phyloP scores from a whole-genome alignment of 37 sponge, comb jelly and placozoan species.

The Halisarca cf. caerulea region DNA sequence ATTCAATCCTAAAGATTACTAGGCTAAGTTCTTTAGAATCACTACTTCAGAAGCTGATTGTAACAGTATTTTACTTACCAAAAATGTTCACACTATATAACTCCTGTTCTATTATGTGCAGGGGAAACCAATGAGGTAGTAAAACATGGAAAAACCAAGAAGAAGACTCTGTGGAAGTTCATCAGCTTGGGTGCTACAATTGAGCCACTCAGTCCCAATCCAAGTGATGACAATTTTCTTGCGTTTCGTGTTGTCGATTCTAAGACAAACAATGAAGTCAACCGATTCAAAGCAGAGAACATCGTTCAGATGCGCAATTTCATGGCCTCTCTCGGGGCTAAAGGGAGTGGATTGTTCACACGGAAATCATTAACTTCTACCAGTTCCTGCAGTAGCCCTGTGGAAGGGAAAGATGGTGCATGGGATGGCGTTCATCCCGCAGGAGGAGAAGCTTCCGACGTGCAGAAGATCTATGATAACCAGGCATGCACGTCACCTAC shows the following conservation, averaged over 20 bases:
- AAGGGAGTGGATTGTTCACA: constrained; percentile 68
- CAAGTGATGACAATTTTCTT: constrained; percentile 36
- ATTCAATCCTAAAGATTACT: no score
- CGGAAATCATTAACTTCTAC: neutral
- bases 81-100: no score
- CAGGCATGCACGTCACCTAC: neutral
- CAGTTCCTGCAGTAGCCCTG: neutral
- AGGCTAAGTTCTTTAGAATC: no score
- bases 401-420: neutral
- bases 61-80: no score
- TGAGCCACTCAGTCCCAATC: constrained; percentile 34
- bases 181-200: constrained; percentile 8
- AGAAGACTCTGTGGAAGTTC: constrained; percentile 26
- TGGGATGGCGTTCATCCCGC: neutral
- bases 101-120: no score
- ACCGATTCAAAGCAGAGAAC: constrained; percentile 56
- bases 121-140: neutral
- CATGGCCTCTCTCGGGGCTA: constrained; percentile 71
- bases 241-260: constrained; percentile 36
- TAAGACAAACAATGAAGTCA: neutral
- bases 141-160: constrained; percentile 33
- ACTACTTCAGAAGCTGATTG: no score
- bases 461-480: constrained; percentile 10
- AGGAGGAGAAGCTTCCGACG: neutral
- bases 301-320: constrained; percentile 65